Evolutionary conservation across 2,888 invertebrate species (phyloP).

Genomic region (Andrena minutula): DNA sequence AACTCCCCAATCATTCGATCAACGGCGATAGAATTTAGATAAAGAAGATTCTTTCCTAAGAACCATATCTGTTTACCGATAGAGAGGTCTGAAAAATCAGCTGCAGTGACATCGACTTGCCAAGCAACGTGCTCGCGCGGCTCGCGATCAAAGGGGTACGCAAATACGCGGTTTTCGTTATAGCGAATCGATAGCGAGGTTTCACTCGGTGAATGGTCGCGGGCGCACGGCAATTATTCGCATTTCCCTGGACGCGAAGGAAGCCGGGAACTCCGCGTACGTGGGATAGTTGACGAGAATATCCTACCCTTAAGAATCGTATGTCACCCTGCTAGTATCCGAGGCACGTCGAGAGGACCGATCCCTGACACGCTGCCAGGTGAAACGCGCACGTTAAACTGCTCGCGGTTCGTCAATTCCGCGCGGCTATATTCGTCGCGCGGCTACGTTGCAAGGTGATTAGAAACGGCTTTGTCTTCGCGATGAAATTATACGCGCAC

Average conservation of each 20-base stretch:
- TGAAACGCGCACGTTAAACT: slow-evolving; percentile 28
- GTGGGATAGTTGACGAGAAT: slow-evolving; percentile 5
- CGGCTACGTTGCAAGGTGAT: slow-evolving; percentile 21
- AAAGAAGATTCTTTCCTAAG: neutral
- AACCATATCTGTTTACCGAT: neutral
- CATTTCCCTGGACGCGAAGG: neutral
- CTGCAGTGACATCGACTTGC: neutral
- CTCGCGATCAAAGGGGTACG: slow-evolving; percentile 29
- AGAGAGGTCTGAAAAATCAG: neutral
- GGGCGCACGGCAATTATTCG: neutral
- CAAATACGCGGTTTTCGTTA: slow-evolving; percentile 20
- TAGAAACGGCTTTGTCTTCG: slow-evolving; percentile 3
- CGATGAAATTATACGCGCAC: slow-evolving; percentile 1
- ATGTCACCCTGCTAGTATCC: slow-evolving; percentile 47
- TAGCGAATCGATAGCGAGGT: slow-evolving; percentile 47
- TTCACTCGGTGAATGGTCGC: slow-evolving; percentile 13
- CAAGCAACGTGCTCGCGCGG: neutral
- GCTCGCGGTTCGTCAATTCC: slow-evolving; percentile 13
- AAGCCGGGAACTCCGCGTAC: no score
- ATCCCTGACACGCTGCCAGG: slow-evolving; percentile 17
- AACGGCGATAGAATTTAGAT: no score
- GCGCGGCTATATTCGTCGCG: slow-evolving; percentile 2
- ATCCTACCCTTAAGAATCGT: slow-evolving; percentile 47
- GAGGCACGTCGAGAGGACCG: slow-evolving; percentile 47
- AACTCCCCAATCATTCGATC: no score